These are phyloP conservation scores for Bradypodion pumilum DNA, from an alignment of 2,797 vertebrate species.

Conservation along the genomic window DNA sequence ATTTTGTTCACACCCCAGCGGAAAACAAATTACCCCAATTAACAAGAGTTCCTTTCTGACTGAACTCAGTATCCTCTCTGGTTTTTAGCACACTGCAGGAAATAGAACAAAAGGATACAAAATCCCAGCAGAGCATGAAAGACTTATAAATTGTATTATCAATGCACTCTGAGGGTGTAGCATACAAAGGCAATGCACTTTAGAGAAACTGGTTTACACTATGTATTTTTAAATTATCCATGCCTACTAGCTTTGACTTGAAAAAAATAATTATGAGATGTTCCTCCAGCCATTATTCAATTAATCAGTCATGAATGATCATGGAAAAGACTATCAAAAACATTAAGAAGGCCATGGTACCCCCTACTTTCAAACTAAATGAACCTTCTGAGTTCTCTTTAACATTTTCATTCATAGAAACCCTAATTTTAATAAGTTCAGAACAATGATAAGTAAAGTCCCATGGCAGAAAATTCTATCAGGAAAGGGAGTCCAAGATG, in stretches of 20 bases:
- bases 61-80: constrained; percentile 13
- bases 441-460: too few species aligned
- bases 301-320: too few species aligned
- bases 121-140: constrained; percentile 8
- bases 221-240: constrained; percentile 40
- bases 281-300: constrained; percentile 29
- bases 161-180: constrained; percentile 13
- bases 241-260: constrained; percentile 20
- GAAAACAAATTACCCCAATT: constrained; percentile 45
- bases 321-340: too few species aligned
- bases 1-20: constrained; percentile 32
- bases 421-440: too few species aligned
- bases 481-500: too few species aligned
- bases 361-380: too few species aligned
- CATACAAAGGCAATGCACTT: constrained; percentile 21
- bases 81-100: constrained; percentile 18
- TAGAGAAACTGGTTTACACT: constrained; percentile 29
- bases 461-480: too few species aligned
- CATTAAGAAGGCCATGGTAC: too few species aligned
- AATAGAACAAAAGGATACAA: constrained; percentile 4
- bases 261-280: constrained; percentile 47
- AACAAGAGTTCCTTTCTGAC: constrained; percentile 33
- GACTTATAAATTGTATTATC: constrained; percentile 26
- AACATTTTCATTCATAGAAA: too few species aligned
- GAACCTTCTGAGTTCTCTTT: too few species aligned